These are phyloP conservation scores for Danio albolineatus DNA, from an alignment of 2,797 vertebrate genomes.

Conservation along the genomic window DNA sequence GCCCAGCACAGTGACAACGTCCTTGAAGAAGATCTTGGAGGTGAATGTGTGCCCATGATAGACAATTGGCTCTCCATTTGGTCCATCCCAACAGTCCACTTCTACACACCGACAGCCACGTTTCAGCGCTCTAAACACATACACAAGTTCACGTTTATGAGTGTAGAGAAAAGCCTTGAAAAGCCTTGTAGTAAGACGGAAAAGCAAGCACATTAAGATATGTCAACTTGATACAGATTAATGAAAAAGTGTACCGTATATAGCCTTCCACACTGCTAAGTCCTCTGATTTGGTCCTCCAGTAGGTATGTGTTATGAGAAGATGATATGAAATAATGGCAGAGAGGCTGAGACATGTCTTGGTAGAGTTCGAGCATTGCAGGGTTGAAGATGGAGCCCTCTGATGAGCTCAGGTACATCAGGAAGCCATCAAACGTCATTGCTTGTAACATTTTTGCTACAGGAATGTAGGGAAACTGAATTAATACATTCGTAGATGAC, in stretches of 20 bases:
- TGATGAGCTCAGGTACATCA: slow-evolving; percentile 86
- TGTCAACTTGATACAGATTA: not conserved
- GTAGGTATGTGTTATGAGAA: slow-evolving; percentile 85
- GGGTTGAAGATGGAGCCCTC: slow-evolving; percentile 89
- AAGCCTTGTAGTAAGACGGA: not conserved
- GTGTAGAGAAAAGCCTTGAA: slow-evolving; percentile 1
- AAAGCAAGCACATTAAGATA: not conserved
- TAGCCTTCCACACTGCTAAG: slow-evolving; percentile 87
- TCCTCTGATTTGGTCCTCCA: slow-evolving; percentile 88
- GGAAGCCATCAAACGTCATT: slow-evolving; percentile 88
- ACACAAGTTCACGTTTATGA: slow-evolving; percentile 13
- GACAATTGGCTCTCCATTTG: slow-evolving; percentile 90
- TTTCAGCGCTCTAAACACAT: slow-evolving; percentile 81
- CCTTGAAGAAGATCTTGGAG: slow-evolving; percentile 93
- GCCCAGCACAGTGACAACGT: slow-evolving; percentile 85
- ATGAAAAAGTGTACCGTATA: slow-evolving; percentile 71
- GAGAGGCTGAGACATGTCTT: slow-evolving; percentile 88
- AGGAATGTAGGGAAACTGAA: not conserved
- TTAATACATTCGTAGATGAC: not conserved
- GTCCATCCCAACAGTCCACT: slow-evolving; percentile 94
- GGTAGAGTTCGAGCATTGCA: slow-evolving; percentile 77
- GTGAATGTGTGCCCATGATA: slow-evolving; percentile 95
- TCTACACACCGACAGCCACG: slow-evolving; percentile 91
- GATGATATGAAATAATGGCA: slow-evolving; percentile 91
- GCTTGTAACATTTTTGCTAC: slow-evolving; percentile 86